A percentile compares a stretch with the other conserved stretches of the same genome.
phyloP scores from a whole-genome alignment of 2,113 vertebrate genomes.

The Hippopotamus amphibius region DNA sequence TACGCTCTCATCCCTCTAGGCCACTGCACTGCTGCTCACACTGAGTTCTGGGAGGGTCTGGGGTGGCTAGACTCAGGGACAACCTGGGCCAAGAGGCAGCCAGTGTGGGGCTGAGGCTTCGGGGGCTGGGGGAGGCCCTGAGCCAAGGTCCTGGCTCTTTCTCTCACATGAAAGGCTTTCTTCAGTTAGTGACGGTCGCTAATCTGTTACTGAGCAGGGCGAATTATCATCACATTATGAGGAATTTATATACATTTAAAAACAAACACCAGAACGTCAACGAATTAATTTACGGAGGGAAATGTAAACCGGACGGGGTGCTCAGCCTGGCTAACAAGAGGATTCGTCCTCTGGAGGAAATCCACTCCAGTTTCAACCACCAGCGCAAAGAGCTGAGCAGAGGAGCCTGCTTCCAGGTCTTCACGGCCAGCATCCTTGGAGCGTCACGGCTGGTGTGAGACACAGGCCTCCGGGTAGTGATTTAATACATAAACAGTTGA shows the following conservation, averaged over 20 bases:
- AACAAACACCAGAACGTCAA: background rate
- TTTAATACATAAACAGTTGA: background rate
- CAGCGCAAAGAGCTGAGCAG: background rate
- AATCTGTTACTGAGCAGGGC: background rate
- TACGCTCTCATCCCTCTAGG: background rate
- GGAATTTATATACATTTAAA: background rate
- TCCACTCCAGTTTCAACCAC: background rate
- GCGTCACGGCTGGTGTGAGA: background rate
- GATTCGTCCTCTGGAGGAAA: background rate
- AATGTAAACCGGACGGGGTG: background rate
- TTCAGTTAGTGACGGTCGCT: accelerated
- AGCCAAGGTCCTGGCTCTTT: background rate
- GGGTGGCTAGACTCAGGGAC: background rate
- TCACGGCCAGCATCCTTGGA: background rate
- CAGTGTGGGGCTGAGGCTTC: background rate
- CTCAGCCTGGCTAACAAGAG: background rate
- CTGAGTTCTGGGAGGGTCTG: background rate
- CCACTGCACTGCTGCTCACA: background rate
- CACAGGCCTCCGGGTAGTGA: background rate
- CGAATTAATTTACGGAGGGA: background rate
- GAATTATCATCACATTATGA: background rate
- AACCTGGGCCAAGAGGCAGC: background rate
- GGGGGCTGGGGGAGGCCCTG: background rate
- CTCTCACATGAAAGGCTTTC: background rate
- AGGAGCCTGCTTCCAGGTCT: background rate